Percentiles rank a stretch among this genome's conserved stretches.
Evolutionary conservation across 53 echinoderm and acorn worm species (phyloP).

Genomic region (Henricia sp.): DNA sequence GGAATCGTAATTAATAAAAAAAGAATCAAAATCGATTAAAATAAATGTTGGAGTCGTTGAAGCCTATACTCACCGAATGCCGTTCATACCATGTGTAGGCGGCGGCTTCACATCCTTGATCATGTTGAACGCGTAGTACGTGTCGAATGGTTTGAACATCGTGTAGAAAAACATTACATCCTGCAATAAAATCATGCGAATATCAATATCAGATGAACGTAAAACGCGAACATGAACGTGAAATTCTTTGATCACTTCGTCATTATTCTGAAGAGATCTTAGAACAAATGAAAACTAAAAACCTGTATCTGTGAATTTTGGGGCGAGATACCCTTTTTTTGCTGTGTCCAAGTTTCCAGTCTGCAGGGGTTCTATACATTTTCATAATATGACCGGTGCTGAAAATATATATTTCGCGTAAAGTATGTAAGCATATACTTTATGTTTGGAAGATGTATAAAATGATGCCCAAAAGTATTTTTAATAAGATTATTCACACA

Average conservation of each 20-base stretch:
- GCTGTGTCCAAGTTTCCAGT: background rate
- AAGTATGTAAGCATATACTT: background rate
- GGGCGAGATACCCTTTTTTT: background rate
- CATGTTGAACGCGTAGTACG: constrained; percentile 73
- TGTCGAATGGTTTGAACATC: constrained; percentile 85
- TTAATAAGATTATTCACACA: too few species aligned
- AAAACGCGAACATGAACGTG: too few species aligned
- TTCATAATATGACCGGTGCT: background rate
- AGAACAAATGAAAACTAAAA: too few species aligned
- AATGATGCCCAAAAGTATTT: too few species aligned
- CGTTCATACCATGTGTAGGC: background rate
- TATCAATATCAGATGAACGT: background rate
- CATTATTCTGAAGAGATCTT: too few species aligned
- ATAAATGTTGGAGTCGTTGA: too few species aligned
- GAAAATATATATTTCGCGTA: background rate
- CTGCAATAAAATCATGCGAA: constrained; percentile 45
- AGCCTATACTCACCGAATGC: background rate
- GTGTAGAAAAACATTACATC: constrained; percentile 72
- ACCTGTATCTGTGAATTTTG: background rate
- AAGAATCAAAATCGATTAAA: background rate
- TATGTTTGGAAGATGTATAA: background rate
- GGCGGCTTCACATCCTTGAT: constrained; percentile 63
- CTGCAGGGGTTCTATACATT: background rate
- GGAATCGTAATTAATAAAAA: background rate
- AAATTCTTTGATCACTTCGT: too few species aligned